phyloP scores from a whole-genome alignment of 2,888 invertebrate species.

The Coronaproctus castanopsis region DNA sequence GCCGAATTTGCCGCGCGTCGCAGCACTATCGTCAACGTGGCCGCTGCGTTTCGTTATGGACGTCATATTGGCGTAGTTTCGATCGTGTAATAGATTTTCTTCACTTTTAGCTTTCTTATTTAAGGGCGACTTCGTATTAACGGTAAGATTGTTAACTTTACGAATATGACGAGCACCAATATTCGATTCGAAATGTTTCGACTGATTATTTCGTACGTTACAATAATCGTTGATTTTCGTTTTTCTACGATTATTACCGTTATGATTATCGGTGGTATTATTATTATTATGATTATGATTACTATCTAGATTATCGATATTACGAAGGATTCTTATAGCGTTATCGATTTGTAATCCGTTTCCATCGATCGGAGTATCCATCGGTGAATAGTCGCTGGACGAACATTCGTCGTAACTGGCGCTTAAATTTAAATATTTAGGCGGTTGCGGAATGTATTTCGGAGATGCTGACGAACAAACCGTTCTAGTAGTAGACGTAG shows the following conservation, averaged over 20 bases:
- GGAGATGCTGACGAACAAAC: too few relatives aligned
- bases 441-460: slow-evolving; percentile 3
- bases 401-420: neutral
- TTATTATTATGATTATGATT: neutral
- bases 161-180: too few relatives aligned
- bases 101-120: slow-evolving; percentile 4
- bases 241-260: neutral
- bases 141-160: too few relatives aligned
- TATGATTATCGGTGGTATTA: neutral
- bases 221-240: neutral
- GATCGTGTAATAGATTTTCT: slow-evolving; percentile 3
- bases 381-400: neutral
- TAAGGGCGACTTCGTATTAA: neutral
- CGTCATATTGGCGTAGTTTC: neutral
- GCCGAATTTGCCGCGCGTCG: neutral
- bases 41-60: neutral
- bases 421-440: neutral
- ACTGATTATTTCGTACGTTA: neutral
- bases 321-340: neutral
- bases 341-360: neutral
- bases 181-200: neutral
- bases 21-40: neutral
- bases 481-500: too few relatives aligned
- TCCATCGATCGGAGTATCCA: neutral
- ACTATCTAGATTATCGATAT: neutral